phyloP scores from a whole-genome alignment of 2,797 vertebrate genomes.

The Falco concolor region DNA sequence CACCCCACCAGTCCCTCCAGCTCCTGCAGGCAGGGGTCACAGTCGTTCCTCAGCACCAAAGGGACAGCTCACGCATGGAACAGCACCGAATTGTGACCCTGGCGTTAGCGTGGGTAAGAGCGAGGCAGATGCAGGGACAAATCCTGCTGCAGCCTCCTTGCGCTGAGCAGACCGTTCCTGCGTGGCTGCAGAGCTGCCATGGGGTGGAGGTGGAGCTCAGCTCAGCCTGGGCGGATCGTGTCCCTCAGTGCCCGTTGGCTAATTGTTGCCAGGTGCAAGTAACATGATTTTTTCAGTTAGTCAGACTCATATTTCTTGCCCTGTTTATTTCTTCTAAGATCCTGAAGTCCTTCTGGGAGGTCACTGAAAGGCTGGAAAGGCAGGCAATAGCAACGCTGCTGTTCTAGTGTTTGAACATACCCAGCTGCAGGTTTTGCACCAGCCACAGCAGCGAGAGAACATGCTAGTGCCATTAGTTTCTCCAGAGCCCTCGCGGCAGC shows the following conservation, averaged over 20 bases:
- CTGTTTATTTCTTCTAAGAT: neutral
- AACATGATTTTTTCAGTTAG: neutral
- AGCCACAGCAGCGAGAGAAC: neutral
- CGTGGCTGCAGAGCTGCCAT: fast-evolving
- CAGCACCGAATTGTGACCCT: fast-evolving
- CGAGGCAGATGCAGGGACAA: neutral
- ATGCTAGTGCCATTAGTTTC: neutral
- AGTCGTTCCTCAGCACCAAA: neutral
- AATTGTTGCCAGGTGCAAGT: neutral
- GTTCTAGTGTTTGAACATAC: neutral
- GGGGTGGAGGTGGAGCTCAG: neutral
- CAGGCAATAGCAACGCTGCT: neutral
- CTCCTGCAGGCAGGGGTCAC: too few relatives aligned
- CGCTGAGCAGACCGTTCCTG: fast-evolving
- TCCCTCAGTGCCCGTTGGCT: neutral
- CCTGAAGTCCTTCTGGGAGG: neutral
- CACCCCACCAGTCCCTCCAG: neutral
- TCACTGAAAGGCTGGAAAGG: neutral
- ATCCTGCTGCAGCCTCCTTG: neutral
- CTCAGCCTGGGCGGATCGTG: neutral
- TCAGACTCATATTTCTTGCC: neutral
- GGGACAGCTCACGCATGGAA: neutral
- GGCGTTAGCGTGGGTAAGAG: fast-evolving
- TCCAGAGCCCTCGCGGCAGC: neutral
- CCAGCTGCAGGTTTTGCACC: neutral